phyloP scores from a whole-genome alignment of 2,113 vertebrate species.

The Oostethus manadensis region DNA sequence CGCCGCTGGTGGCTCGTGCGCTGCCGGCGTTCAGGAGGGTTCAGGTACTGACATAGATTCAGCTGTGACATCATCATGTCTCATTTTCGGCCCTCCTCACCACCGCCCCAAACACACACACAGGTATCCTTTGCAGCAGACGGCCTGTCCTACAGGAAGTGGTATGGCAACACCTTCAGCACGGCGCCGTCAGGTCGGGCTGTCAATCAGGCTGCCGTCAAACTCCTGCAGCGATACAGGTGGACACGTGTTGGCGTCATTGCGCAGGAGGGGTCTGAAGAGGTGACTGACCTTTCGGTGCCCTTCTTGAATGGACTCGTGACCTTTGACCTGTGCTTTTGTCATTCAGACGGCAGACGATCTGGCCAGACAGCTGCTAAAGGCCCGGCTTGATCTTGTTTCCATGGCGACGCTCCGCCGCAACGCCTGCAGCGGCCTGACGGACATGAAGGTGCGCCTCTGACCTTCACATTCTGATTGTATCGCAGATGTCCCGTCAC shows the following conservation, averaged over 20 bases:
- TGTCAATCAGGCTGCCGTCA: conserved; percentile 83
- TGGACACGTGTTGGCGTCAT: conserved; percentile 88
- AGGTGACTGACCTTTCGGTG: conserved; percentile 29
- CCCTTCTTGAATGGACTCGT: not conserved
- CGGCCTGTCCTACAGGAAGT: conserved; percentile 83
- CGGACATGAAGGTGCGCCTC: conserved; percentile 49
- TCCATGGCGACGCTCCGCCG: conserved; percentile 32
- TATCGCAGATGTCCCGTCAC: not conserved
- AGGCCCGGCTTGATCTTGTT: conserved; percentile 21
- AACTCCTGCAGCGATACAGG: conserved; percentile 79
- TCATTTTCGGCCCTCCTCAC: not conserved
- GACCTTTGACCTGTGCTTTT: conserved; percentile 1
- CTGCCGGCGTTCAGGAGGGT: conserved; percentile 84
- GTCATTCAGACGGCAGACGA: conserved; percentile 50
- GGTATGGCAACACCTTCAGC: conserved; percentile 85
- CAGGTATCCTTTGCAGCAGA: conserved; percentile 87
- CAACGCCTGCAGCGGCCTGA: conserved; percentile 41
- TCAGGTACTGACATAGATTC: conserved; percentile 74
- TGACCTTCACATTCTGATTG: not conserved
- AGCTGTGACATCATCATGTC: not conserved
- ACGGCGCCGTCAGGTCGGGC: conserved; percentile 84
- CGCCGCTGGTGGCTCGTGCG: conserved; percentile 82
- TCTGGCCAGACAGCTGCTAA: conserved; percentile 45
- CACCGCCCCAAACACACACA: no score
- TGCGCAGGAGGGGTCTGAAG: conserved; percentile 78